Evolutionary conservation across 2,888 invertebrate species (phyloP), one percentile per base, ranked within the genome.

Genomic region (Pterostichus niger): DNA sequence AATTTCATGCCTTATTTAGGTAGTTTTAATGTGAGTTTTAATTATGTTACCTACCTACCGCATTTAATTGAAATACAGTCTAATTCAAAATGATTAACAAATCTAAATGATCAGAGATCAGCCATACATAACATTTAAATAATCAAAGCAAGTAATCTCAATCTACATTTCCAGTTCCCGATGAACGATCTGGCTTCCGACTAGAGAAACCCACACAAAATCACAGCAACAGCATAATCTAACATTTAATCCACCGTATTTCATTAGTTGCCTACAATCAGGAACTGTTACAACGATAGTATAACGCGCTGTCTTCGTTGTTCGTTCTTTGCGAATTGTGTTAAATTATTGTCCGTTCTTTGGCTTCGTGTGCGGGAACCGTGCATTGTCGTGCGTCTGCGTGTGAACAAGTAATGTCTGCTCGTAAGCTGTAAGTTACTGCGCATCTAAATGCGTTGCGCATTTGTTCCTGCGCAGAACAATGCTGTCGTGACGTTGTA

Each of bases 1-100:
- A 24, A 24, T 24, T 2, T 24, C 3, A 24, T 24, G 24, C 24
- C 24, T 24, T 24, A 1, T 40, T 40, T 40, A 9, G 40, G 9
- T 40, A 7, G 7, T 7, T 5, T 40, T 40, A 40, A 59, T 24
- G 59, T 0, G 10, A 31, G 24, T 11, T 24, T 24, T 59, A 59
- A 59, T 59, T 59, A 71, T 71, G 46, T 17, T 44, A 71, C 44
- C 68, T 71, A 71, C 68, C 68, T 71, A 71, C 68, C 68, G 68
- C 68, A 71, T 17, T 71, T 71, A 44, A 71, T 56, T 17, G 56
- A 13, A 17, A 11, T 56, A 9, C 9, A 17, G 17, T 13, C 15
- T 56, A 56, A 56, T 46, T 7, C 33, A 17, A 5, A 11, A 13
- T 64, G 64, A 64, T 64, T 64, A 11, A 71, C 68, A 71, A 71